Evolutionary conservation across 2,113 vertebrate genomes (phyloP).

Genomic region (Edolisoma coerulescens): DNA sequence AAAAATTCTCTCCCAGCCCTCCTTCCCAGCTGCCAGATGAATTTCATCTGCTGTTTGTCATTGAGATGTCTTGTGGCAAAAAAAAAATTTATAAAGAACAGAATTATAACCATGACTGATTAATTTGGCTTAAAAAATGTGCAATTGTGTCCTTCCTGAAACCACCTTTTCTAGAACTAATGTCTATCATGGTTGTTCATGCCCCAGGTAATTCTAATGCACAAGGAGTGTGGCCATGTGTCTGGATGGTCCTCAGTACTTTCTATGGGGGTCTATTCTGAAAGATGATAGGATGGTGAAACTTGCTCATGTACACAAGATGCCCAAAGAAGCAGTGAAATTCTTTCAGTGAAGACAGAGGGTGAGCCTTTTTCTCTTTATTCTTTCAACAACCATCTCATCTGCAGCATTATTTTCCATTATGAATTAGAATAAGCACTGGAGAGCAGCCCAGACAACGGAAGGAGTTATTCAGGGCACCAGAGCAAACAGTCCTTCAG

Average conservation of each 20-base stretch:
- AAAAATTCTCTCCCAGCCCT: not conserved
- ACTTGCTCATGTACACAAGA: not conserved
- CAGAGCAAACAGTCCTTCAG: slow-evolving; percentile 9
- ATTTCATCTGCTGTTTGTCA: not conserved
- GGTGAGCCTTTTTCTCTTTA: not conserved
- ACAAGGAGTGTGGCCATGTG: not conserved
- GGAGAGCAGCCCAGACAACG: slow-evolving; percentile 6
- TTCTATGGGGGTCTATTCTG: not conserved
- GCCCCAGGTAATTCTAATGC: not conserved
- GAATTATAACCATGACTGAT: not conserved
- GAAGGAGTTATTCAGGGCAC: not conserved
- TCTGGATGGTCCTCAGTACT: not conserved
- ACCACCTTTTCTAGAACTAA: not conserved
- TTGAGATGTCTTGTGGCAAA: not conserved
- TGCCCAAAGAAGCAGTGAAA: not conserved
- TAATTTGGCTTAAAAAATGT: not conserved
- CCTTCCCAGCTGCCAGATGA: not conserved
- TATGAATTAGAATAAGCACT: not conserved
- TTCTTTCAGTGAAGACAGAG: not conserved
- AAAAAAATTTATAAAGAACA: not conserved
- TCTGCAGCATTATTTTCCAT: not conserved
- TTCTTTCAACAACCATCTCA: not conserved
- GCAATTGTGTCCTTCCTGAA: not conserved
- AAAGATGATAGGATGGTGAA: not conserved
- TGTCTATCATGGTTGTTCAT: not conserved